Evolutionary conservation across 2,797 vertebrate genomes (phyloP).

Genomic region (Parotocinclus haroldoi): DNA sequence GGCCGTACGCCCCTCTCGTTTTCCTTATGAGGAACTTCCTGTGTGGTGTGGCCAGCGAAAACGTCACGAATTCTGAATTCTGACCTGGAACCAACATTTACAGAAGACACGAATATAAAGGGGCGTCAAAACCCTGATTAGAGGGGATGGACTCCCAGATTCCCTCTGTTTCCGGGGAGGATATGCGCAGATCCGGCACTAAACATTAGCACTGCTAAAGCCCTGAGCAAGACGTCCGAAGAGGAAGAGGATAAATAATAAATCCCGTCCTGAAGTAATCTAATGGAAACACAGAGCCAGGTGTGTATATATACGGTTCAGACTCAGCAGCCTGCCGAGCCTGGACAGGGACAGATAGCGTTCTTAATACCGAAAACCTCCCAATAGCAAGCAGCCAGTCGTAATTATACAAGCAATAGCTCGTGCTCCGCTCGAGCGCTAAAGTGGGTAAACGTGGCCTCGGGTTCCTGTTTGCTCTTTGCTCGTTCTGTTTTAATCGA

Average conservation of each 20-base stretch:
- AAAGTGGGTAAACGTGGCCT: too few species aligned
- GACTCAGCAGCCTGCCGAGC: conserved; percentile 38
- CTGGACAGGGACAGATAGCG: conserved; percentile 31
- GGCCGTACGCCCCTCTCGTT: conserved; percentile 60
- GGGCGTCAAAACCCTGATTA: conserved; percentile 15
- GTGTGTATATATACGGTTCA: conserved; percentile 29
- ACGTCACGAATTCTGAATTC: conserved; percentile 27
- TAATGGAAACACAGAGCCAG: conserved; percentile 48
- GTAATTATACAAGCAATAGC: conserved; percentile 11
- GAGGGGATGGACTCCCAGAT: neutral
- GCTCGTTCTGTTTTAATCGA: too few species aligned
- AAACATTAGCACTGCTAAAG: conserved; percentile 24
- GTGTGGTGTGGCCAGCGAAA: conserved; percentile 34
- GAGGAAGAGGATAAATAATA: conserved; percentile 50
- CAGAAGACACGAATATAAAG: neutral
- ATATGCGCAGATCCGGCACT: conserved; percentile 8
- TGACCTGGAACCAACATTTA: conserved; percentile 21
- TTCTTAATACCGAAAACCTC: conserved; percentile 29
- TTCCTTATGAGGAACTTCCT: conserved; percentile 47
- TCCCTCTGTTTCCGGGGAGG: neutral
- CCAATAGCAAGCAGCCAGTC: conserved; percentile 17
- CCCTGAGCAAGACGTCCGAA: conserved; percentile 30
- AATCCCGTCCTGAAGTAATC: conserved; percentile 37
- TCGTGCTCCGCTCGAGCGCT: conserved; percentile 13
- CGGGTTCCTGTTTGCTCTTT: too few species aligned